A percentile compares a stretch with the other conserved stretches of the same genome.
Conservation (phyloP, 1,140 invertebrate species). For the Lepidurus couesii region DNA sequence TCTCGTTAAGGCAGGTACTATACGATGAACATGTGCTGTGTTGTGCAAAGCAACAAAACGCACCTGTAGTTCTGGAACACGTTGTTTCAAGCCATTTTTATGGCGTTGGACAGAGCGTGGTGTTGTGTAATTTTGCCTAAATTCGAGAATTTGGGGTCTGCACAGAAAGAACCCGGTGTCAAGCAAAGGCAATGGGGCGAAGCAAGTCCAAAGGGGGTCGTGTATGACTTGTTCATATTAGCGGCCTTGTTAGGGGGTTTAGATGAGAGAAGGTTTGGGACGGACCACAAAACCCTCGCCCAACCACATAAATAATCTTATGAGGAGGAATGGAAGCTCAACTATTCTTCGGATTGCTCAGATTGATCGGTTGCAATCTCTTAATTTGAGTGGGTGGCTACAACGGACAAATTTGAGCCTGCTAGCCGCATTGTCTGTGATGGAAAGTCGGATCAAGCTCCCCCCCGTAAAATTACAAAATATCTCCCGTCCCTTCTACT, state of each 20-base stretch:
- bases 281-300: neutral
- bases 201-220: neutral
- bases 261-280: neutral
- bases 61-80: too few species aligned
- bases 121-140: too few species aligned
- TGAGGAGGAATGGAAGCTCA: neutral
- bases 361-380: slow-evolving; percentile 21
- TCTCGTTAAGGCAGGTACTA: too few species aligned
- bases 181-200: neutral
- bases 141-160: too few species aligned
- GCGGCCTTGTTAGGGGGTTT: neutral
- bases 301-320: slow-evolving; percentile 2
- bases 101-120: too few species aligned
- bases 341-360: slow-evolving; percentile 14
- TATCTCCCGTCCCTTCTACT: slow-evolving; percentile 15
- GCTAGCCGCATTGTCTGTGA: neutral
- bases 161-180: neutral
- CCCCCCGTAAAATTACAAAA: slow-evolving; percentile 9
- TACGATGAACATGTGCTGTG: too few species aligned
- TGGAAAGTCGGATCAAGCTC: neutral
- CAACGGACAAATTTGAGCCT: neutral
- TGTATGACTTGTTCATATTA: slow-evolving; percentile 15
- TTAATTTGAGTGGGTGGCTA: slow-evolving; percentile 22
- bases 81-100: too few species aligned
- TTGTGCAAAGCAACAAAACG: too few species aligned